phyloP scores from a whole-genome alignment of 2,113 vertebrate genomes.

The Zingel zingel region DNA sequence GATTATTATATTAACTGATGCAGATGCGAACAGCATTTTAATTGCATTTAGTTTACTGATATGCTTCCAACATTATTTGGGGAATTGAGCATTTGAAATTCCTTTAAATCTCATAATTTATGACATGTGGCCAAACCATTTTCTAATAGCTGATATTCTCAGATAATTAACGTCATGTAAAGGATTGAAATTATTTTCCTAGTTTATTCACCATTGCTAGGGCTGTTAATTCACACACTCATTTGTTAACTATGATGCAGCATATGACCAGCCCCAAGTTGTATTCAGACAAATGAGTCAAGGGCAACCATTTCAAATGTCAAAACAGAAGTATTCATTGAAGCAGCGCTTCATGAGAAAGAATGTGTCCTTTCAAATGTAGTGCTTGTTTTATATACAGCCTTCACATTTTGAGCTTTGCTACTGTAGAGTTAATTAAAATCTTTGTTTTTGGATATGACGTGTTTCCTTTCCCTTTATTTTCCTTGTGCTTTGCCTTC shows the following conservation, averaged over 20 bases:
- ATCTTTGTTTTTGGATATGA: slow-evolving; percentile 11
- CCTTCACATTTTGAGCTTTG: slow-evolving; percentile 2
- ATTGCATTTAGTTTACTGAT: slow-evolving; percentile 10
- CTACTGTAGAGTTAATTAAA: slow-evolving; percentile 5
- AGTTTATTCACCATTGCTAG: background rate
- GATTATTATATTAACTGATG: slow-evolving; percentile 7
- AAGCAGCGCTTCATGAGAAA: background rate
- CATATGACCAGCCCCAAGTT: background rate
- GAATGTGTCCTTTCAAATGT: background rate
- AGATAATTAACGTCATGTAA: background rate
- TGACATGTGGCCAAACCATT: background rate
- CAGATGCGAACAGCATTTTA: slow-evolving; percentile 2
- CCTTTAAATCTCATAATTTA: slow-evolving; percentile 10
- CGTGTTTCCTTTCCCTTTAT: background rate
- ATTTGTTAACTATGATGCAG: background rate
- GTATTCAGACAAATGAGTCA: background rate
- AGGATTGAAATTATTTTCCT: slow-evolving; percentile 9
- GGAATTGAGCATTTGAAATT: slow-evolving; percentile 17
- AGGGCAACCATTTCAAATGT: background rate
- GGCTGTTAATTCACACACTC: background rate
- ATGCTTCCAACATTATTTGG: slow-evolving; percentile 1
- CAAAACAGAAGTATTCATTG: background rate
- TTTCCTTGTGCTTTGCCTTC: background rate
- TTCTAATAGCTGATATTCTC: background rate
- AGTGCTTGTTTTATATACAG: background rate